Evolutionary conservation across 23 tunicate genomes (phyloP), one percentile per base, ranked within the genome.

Genomic region (Ascidia mentula): DNA sequence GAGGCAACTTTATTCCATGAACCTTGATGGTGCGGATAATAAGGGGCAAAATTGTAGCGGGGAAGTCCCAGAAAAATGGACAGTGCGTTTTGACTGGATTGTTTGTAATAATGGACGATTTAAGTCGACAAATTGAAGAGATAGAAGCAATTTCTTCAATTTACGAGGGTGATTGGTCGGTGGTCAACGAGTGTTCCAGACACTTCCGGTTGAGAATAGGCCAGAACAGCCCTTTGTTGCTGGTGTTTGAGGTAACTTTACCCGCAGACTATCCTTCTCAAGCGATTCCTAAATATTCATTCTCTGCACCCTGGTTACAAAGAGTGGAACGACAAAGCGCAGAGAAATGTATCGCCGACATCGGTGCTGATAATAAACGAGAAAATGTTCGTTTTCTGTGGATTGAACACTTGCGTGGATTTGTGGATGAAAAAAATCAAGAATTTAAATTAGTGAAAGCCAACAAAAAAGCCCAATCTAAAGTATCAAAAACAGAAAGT

Each of bases 141-240:
- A 85, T 90, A n/a, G 96, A 85, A 71, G 96, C 96, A 0, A 30
- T 90, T 20, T 59, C 89, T 0, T 40, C 96, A 0, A 90, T 90
- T 18, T 90, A 90, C 69, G 89, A 76, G 36, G 73, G 80, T 12
- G 75, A 90, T 7, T 78, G 82, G 69, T 37, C 79, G 37, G 73
- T 74, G 32, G 77, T 79, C 18, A 40, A 80, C 73, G 69, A 40
- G 60, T 45, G 3, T 6, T 34, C 83, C 40, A 40, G 85, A 30
- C 32, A 46, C n/a, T 89, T 60, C 40, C 2, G 22, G n/a, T 31
- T 89, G 22, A 5, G 15, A 42, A 12, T 42, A 9, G 53, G 53
- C 15, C 12, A 42, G 15, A 42, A 15, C 53, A 42, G 53, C 15
- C 53, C 53, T 9, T 42, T 42, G 12, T 12, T 42, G 53, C 34